Evolutionary conservation across 2,888 invertebrate genomes (phyloP).

Genomic region (Stenolophus ochropezus): DNA sequence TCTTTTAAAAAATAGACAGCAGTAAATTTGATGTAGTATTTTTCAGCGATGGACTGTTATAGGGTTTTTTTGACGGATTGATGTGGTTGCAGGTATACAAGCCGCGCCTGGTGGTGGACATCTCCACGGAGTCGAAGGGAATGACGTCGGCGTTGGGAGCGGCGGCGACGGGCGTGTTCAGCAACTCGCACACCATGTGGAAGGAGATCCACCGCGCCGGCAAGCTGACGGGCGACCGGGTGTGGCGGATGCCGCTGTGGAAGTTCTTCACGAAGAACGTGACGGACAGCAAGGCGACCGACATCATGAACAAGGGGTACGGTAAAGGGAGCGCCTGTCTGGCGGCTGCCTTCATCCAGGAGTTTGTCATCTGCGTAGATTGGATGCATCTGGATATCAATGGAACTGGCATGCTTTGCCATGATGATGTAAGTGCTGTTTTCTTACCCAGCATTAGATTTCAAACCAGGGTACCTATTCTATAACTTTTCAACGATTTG

Average conservation of each 20-base stretch:
- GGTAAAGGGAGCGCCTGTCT: conserved; percentile 70
- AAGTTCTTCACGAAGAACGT: conserved; percentile 74
- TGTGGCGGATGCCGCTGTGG: conserved; percentile 79
- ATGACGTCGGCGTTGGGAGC: conserved; percentile 75
- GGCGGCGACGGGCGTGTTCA: conserved; percentile 76
- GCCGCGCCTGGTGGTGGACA: conserved; percentile 80
- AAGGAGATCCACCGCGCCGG: conserved; percentile 75
- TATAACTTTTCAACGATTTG: too few relatives aligned
- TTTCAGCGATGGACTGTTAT: too few relatives aligned
- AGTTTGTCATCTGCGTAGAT: conserved; percentile 76
- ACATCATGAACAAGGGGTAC: conserved; percentile 71
- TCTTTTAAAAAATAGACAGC: too few relatives aligned
- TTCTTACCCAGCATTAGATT: not conserved
- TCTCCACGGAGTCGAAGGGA: conserved; percentile 75
- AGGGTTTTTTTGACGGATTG: too few relatives aligned
- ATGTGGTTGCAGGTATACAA: conserved; percentile 69
- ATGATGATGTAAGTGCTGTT: conserved; percentile 67
- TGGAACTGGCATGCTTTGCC: conserved; percentile 72
- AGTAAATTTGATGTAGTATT: too few relatives aligned
- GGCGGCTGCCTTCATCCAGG: conserved; percentile 72
- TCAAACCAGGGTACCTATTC: too few relatives aligned
- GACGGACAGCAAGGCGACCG: conserved; percentile 69
- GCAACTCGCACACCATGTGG: conserved; percentile 75
- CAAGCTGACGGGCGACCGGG: conserved; percentile 76
- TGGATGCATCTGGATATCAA: conserved; percentile 70